Conservation (phyloP, 2,797 vertebrate genomes). For the Brachyrhaphis roseni region DNA sequence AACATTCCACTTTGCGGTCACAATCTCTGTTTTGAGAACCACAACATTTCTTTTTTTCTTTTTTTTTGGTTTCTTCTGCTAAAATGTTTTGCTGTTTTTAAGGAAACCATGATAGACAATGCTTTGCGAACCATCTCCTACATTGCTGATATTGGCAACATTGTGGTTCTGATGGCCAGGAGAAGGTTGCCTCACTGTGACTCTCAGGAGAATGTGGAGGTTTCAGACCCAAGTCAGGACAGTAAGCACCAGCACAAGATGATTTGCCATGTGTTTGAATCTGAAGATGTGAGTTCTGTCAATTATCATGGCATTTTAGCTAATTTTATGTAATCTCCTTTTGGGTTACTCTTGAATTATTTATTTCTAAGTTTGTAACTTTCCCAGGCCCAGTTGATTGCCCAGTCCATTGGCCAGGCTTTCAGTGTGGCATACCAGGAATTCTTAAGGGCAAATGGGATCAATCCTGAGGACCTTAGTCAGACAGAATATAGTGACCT, state of each 20-base stretch:
- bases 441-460: constrained; percentile 93
- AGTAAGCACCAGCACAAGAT: constrained; percentile 97
- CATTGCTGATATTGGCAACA: constrained; percentile 96
- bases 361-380: neutral
- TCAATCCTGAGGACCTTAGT: constrained; percentile 95
- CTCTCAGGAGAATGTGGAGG: constrained; percentile 91
- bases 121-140: constrained; percentile 95
- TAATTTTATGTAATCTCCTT: no score
- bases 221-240: constrained; percentile 90
- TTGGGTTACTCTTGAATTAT: neutral
- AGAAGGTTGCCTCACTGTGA: constrained; percentile 90
- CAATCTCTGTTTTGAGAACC: neutral
- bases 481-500: constrained; percentile 96
- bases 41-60: neutral
- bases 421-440: constrained; percentile 98
- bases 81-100: neutral
- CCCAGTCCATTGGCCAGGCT: constrained; percentile 95
- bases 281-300: constrained; percentile 90
- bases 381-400: constrained; percentile 90
- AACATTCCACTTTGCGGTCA: neutral
- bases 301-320: neutral
- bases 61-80: no score
- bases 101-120: constrained; percentile 99
- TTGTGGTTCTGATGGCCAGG: constrained; percentile 96
- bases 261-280: constrained; percentile 98